Evolutionary conservation across 2,113 vertebrate species (phyloP).

Genomic region (Phaethornis superciliosus): DNA sequence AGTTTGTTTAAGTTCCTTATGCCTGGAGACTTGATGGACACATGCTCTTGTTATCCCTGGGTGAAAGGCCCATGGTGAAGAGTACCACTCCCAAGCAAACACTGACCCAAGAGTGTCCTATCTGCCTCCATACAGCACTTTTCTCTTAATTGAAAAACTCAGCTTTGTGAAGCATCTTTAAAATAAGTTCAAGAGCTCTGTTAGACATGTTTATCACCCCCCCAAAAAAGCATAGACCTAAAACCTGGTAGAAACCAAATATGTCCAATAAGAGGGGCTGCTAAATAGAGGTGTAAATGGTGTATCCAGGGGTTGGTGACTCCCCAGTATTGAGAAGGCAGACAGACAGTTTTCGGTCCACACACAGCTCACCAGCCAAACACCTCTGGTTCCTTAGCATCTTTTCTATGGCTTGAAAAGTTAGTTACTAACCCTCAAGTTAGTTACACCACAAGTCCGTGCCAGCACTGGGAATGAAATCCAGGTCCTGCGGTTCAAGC

Average conservation of each 20-base stretch:
- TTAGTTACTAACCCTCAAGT: conserved; percentile 24
- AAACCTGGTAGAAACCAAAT: background rate
- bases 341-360: background rate
- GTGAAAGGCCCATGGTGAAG: background rate
- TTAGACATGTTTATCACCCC: background rate
- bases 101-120: background rate
- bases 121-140: background rate
- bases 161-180: background rate
- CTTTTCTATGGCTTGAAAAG: background rate
- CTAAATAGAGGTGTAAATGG: background rate
- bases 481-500: conserved; percentile 28
- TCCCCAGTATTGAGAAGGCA: background rate
- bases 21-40: background rate
- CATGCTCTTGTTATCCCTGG: background rate
- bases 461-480: conserved; percentile 36
- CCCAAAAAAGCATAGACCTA: background rate
- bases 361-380: background rate
- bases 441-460: background rate
- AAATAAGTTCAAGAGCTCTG: background rate
- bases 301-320: background rate
- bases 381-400: background rate
- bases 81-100: background rate
- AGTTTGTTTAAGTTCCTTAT: background rate
- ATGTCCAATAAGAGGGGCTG: background rate
- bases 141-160: background rate